Base-by-base conservation (phyloP, 2,888 invertebrate species). In the Hypsopygia costalis region DNA sequence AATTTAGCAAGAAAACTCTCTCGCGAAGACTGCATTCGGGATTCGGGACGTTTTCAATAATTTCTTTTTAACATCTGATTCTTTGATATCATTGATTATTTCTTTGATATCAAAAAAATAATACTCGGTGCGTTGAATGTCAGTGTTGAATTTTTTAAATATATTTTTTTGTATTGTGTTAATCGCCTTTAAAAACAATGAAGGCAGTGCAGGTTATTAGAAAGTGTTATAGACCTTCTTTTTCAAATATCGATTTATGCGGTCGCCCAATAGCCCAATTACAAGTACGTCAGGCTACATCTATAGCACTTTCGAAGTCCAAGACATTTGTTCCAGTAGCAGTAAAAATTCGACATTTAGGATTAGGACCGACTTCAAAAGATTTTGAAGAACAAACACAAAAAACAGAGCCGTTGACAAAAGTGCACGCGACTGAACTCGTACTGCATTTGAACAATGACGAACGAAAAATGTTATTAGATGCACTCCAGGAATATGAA, bases 351-450 rank as follows among this genome's bases (percentile, higher is more conserved):
- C 75, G 85, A 11, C 63, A 66, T 47, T 65, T 88, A 51, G 88
- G 88, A 5, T 55, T 88, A 25, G 88, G 88, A 6, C 82, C 88
- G 1, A 88, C 88, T 16, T 70, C 81, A 3, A 88, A 87, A 42
- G 88, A 88, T 39, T 85, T 85, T 25, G 85, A 86, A 5, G 85
- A 86, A 34, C 54, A 70, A 0, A 48, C 71, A n/a, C 77, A 76
- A 48, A 45, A 74, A 33, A 61, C 74, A 35, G 83, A 82, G 21
- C 89, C 89, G 0, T 59, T 93, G 31, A 91, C 93, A 25, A 94
- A 93, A 63, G 87, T 92, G 33, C 93, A 94, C 55, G 95, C 95
- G 0, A 91, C 93, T 55, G 94, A 95, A 62, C 83, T 96, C 34
- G 91, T 94, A 5, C 78, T 93, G 25, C 91, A 93, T 57, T 83